Conservation (phyloP, 2,113 vertebrate species). For the Megaceryle torquata region DNA sequence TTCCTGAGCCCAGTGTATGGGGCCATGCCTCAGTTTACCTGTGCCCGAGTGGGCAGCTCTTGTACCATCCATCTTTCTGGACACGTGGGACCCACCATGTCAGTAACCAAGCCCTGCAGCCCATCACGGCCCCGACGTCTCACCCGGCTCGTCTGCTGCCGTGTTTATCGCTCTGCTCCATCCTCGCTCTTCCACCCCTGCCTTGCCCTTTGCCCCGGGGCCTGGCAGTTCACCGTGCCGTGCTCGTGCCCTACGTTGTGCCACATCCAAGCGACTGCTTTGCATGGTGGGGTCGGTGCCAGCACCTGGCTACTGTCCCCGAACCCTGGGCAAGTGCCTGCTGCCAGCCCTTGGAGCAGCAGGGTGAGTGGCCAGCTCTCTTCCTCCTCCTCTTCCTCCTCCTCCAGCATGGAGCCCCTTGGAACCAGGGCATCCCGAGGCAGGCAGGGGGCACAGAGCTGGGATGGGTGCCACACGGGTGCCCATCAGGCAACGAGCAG, state of each 20-base stretch:
- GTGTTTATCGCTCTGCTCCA: not conserved
- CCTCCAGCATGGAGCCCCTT: not conserved
- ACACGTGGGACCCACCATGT: rapidly evolving
- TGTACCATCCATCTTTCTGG: rapidly evolving
- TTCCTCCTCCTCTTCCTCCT: not conserved
- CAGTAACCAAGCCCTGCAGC: not conserved
- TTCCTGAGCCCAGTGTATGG: rapidly evolving
- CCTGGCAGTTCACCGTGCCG: rapidly evolving
- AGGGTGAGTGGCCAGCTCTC: rapidly evolving
- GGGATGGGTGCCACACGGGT: not conserved
- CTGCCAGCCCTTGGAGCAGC: not conserved
- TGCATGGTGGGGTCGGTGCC: not conserved
- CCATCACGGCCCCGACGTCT: rapidly evolving
- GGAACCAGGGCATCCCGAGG: not conserved
- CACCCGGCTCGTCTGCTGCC: rapidly evolving
- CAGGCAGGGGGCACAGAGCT: not conserved
- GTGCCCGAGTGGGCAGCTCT: rapidly evolving
- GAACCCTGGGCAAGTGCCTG: rapidly evolving
- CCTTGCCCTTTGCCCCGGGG: slow-evolving; percentile 8
- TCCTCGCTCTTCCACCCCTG: not conserved
- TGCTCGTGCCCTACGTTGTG: rapidly evolving
- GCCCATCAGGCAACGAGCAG: not conserved
- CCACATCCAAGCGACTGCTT: rapidly evolving
- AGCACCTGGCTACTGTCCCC: not conserved
- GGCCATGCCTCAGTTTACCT: slow-evolving; percentile 24